These are phyloP conservation scores for Cheirogaleus major DNA, from an alignment of 2,797 vertebrate species.

Conservation along the genomic window DNA sequence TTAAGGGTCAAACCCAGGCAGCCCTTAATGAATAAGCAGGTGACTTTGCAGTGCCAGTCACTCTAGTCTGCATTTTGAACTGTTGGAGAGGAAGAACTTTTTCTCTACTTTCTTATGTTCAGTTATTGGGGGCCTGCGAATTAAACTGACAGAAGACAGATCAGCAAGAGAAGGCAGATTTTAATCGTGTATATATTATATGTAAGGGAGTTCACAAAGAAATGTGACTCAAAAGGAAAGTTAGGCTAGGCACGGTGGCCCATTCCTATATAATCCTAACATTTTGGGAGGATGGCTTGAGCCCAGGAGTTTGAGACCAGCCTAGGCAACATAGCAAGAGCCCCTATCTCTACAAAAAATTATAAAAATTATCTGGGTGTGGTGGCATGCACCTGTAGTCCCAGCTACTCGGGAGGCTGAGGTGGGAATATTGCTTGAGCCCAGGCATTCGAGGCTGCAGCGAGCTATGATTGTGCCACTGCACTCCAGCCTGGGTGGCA, in stretches of 20 bases:
- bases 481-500: neutral
- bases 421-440: neutral
- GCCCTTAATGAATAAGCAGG: neutral
- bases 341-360: neutral
- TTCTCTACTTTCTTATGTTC: neutral
- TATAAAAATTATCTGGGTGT: neutral
- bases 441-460: neutral
- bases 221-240: neutral
- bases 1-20: neutral
- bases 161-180: neutral
- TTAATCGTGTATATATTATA: neutral
- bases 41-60: neutral
- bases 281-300: neutral
- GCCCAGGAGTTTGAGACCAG: neutral
- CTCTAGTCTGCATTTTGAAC: neutral
- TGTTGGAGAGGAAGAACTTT: neutral
- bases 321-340: neutral
- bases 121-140: neutral
- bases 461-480: neutral
- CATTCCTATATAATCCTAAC: neutral
- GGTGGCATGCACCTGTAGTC: neutral
- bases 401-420: neutral
- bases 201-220: neutral
- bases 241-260: neutral
- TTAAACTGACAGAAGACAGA: neutral